These are phyloP conservation scores for Congeria kusceri DNA, from an alignment of 2,888 invertebrate genomes.

Conservation along the genomic window DNA sequence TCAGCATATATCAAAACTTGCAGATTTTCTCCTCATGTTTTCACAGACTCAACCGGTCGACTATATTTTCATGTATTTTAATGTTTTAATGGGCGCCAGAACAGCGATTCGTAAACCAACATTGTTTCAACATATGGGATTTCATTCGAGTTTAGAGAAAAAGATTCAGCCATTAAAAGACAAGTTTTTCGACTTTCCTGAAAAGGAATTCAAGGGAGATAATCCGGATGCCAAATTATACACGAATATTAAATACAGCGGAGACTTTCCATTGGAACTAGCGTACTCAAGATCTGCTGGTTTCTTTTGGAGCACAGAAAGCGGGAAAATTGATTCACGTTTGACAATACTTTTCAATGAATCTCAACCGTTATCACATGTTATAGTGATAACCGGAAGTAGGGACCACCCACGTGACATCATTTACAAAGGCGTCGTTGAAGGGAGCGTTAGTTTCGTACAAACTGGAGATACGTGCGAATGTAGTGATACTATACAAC, in stretches of 20 bases:
- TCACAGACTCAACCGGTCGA: conserved; percentile 75
- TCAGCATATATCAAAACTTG: conserved; percentile 63
- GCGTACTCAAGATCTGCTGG: conserved; percentile 83
- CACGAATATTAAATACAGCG: conserved; percentile 81
- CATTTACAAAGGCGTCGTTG: conserved; percentile 74
- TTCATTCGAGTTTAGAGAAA: conserved; percentile 70
- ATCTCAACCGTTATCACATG: conserved; percentile 73
- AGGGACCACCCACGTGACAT: conserved; percentile 76
- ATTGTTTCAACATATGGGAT: conserved; percentile 75
- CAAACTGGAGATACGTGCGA: conserved; percentile 40
- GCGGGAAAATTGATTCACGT: conserved; percentile 77
- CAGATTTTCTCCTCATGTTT: conserved; percentile 82
- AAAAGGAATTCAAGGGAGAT: conserved; percentile 73
- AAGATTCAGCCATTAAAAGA: conserved; percentile 76
- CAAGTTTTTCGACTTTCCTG: conserved; percentile 66
- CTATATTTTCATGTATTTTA: conserved; percentile 71
- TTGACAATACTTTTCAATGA: conserved; percentile 81
- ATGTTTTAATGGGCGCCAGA: conserved; percentile 62
- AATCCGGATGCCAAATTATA: conserved; percentile 84
- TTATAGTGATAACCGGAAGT: conserved; percentile 81
- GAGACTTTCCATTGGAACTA: conserved; percentile 80
- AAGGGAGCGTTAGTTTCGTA: conserved; percentile 70
- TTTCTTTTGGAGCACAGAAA: conserved; percentile 84
- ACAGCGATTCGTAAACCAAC: conserved; percentile 69
- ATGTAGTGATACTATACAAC: conserved; percentile 65